Percentiles rank a stretch among this genome's conserved stretches.
These are phyloP conservation scores for Dasyprocta punctata DNA, from an alignment of 2,113 vertebrate genomes.

Conservation along the genomic window DNA sequence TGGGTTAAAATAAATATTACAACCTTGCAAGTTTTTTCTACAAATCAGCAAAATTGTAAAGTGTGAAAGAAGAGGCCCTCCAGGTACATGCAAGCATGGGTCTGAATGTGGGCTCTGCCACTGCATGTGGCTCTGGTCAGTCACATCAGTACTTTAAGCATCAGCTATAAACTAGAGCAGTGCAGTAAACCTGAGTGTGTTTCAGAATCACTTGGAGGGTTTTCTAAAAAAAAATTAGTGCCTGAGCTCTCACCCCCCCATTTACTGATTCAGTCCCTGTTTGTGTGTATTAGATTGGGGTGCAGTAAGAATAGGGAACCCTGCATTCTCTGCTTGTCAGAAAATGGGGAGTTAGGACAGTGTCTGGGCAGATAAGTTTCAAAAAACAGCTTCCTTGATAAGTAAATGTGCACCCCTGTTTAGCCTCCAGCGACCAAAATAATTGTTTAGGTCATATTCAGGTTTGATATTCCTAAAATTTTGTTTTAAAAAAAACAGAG, in stretches of 20 bases:
- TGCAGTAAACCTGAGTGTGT: not conserved
- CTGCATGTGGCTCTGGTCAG: not conserved
- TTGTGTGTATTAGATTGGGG: not conserved
- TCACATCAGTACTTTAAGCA: not conserved
- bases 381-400: not conserved
- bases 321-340: no score
- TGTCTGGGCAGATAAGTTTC: not conserved
- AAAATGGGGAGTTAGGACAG: not conserved
- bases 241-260: not conserved
- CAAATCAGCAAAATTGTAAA: not conserved
- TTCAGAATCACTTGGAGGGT: not conserved
- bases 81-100: not conserved
- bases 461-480: not conserved
- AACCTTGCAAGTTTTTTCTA: not conserved
- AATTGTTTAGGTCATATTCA: not conserved
- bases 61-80: not conserved
- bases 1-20: conserved; percentile 3
- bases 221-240: not conserved
- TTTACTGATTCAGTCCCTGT: not conserved
- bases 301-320: not conserved
- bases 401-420: not conserved
- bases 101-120: not conserved
- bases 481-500: not conserved
- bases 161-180: not conserved
- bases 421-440: not conserved